Percentiles rank a stretch among this genome's conserved stretches.
These are phyloP conservation scores for Incurvaria masculella DNA, from an alignment of 2,888 invertebrate genomes.

Conservation along the genomic window DNA sequence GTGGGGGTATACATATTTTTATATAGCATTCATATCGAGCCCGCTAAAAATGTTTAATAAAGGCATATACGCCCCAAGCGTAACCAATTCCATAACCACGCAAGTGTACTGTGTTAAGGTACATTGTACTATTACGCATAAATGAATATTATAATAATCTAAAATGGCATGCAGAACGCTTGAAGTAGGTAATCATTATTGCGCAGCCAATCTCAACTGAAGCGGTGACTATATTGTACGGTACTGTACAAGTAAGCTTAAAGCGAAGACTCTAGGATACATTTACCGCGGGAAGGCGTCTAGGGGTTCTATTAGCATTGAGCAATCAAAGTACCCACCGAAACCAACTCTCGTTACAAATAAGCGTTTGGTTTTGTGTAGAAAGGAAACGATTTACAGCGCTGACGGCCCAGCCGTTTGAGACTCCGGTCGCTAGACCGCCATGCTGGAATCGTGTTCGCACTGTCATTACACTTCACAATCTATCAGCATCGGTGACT, in stretches of 20 bases:
- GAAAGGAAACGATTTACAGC: no score
- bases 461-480: no score
- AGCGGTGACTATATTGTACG: conserved; percentile 57
- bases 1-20: not conserved
- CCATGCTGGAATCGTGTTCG: no score
- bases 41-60: conserved; percentile 17
- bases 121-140: conserved; percentile 54
- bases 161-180: conserved; percentile 57
- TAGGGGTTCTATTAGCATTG: conserved; percentile 49
- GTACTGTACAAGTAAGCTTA: conserved; percentile 57
- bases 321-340: conserved; percentile 45
- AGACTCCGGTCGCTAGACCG: no score
- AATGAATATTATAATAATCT: conserved; percentile 54
- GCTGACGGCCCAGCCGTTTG: no score
- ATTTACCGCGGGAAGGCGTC: conserved; percentile 54
- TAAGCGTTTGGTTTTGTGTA: conserved; percentile 40
- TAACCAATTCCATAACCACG: conserved; percentile 43
- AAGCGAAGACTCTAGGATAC: conserved; percentile 57
- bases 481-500: no score
- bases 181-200: conserved; percentile 59
- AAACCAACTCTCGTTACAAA: conserved; percentile 51
- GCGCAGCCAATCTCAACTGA: conserved; percentile 56
- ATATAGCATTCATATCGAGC: conserved; percentile 23
- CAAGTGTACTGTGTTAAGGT: conserved; percentile 41
- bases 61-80: conserved; percentile 33